Percentiles rank a stretch among this genome's conserved stretches.
phyloP scores from a whole-genome alignment of 2,113 vertebrate species.

The Sebastes schlegelii region DNA sequence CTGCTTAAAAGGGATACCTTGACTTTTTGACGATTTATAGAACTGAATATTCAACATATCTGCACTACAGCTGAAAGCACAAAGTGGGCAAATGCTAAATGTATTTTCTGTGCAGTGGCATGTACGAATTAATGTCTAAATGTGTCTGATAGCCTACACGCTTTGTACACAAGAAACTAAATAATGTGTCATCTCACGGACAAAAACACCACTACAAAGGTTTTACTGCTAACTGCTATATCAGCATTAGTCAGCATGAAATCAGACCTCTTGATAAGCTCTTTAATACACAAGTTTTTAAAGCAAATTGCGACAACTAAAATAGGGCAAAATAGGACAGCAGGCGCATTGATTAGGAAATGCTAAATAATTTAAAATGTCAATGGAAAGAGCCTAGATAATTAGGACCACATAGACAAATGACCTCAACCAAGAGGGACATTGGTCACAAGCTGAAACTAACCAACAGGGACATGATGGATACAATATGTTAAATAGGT shows the following conservation, averaged over 20 bases:
- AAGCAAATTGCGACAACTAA: neutral
- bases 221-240: neutral
- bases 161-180: neutral
- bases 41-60: neutral
- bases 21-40: conserved; percentile 38
- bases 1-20: conserved; percentile 51
- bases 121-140: neutral
- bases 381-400: neutral
- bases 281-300: neutral
- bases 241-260: neutral
- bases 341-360: neutral
- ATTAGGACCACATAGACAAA: neutral
- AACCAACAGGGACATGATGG: neutral
- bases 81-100: neutral
- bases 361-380: conserved; percentile 9
- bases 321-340: neutral
- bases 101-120: neutral
- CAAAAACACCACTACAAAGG: neutral
- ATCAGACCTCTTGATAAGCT: neutral
- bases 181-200: neutral
- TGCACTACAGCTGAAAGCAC: neutral
- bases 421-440: neutral
- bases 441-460: neutral
- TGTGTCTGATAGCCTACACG: neutral
- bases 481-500: neutral